These are phyloP conservation scores for Meloe dianella DNA, from an alignment of 2,888 invertebrate species.

Conservation along the genomic window DNA sequence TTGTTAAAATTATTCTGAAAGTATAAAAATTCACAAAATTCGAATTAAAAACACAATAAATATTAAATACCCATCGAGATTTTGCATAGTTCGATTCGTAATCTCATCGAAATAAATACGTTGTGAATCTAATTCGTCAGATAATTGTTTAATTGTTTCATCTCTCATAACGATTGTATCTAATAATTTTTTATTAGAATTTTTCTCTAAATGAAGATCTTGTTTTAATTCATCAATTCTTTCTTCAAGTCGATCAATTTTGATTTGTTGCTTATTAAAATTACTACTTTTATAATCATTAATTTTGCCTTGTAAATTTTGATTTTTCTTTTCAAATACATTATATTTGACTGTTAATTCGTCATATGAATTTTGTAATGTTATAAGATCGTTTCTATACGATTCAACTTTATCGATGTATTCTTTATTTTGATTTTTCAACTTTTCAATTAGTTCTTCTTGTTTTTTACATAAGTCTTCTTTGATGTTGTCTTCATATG, in stretches of 20 bases:
- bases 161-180: not conserved
- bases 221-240: conserved; percentile 23
- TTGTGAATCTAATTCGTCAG: not conserved
- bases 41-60: not conserved
- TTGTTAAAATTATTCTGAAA: not conserved
- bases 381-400: not conserved
- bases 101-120: not conserved
- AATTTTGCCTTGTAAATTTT: not conserved
- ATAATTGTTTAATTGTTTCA: not conserved
- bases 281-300: conserved; percentile 24
- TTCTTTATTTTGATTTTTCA: not conserved
- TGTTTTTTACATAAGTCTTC: not conserved
- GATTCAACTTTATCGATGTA: not conserved
- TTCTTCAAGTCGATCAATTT: conserved; percentile 37
- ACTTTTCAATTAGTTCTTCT: not conserved
- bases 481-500: not conserved
- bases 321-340: not conserved
- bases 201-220: conserved; percentile 23
- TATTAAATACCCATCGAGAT: not conserved
- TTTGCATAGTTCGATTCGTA: not conserved
- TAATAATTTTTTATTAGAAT: not conserved
- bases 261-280: conserved; percentile 39
- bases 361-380: not conserved
- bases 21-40: not conserved
- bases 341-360: not conserved